Percentiles rank a stretch among this genome's conserved stretches.
Evolutionary conservation across 2,888 invertebrate genomes (phyloP).

Genomic region (Spisula subtruncata): DNA sequence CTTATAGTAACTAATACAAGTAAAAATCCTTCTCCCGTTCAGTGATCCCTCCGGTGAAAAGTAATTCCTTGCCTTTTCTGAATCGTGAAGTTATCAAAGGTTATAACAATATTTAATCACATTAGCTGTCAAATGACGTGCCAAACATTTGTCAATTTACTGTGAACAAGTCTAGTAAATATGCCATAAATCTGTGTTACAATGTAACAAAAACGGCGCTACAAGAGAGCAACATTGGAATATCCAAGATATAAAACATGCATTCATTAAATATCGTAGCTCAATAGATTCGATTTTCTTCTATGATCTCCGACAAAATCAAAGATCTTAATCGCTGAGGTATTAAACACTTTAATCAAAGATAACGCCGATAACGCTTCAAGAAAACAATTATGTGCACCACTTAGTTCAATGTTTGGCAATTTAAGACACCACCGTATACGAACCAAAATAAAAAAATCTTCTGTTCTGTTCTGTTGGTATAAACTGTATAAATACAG

Average conservation of each 20-base stretch:
- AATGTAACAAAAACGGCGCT: background rate
- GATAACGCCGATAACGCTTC: background rate
- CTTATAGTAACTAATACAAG: background rate
- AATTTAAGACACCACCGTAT: too few relatives aligned
- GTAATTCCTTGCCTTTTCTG: background rate
- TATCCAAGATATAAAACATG: background rate
- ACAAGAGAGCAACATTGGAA: background rate
- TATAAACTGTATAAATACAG: too few relatives aligned
- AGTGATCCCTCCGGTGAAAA: background rate
- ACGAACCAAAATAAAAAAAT: too few relatives aligned
- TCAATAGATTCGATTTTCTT: background rate
- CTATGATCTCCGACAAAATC: background rate
- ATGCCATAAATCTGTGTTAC: background rate
- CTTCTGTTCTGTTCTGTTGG: too few relatives aligned
- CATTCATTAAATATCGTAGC: background rate
- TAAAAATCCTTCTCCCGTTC: background rate
- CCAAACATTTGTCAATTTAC: slow-evolving; percentile 13
- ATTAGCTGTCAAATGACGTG: slow-evolving; percentile 7
- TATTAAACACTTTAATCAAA: background rate
- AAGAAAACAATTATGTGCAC: background rate
- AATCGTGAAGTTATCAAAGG: background rate
- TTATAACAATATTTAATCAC: slow-evolving; percentile 16
- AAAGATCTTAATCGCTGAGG: background rate
- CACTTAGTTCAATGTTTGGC: too few relatives aligned
- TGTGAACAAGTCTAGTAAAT: background rate